Percentiles rank a stretch among this genome's conserved stretches.
Conservation (phyloP, 2,797 vertebrate genomes). For the Smutsia gigantea region DNA sequence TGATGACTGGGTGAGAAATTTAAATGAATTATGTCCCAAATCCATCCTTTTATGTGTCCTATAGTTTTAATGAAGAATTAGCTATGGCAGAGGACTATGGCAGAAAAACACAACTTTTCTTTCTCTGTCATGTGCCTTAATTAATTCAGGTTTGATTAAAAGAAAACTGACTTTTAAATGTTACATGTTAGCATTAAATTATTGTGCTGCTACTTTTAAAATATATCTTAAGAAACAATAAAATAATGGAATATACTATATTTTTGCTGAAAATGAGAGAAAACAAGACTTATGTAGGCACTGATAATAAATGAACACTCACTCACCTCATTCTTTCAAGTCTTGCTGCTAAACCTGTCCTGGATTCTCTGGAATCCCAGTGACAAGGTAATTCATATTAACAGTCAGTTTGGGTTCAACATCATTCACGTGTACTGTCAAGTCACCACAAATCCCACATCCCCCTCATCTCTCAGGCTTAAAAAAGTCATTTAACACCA, state of each 20-base stretch:
- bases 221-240: neutral
- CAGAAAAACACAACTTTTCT: neutral
- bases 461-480: constrained; percentile 84
- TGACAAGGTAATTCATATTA: constrained; percentile 74
- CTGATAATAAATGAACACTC: constrained; percentile 57
- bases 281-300: neutral
- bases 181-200: neutral
- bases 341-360: constrained; percentile 47
- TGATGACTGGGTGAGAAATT: neutral
- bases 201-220: neutral
- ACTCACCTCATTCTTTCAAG: constrained; percentile 63
- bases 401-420: constrained; percentile 77
- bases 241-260: neutral
- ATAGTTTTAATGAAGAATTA: neutral
- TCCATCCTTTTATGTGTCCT: neutral
- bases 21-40: neutral
- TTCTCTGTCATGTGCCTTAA: neutral
- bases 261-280: neutral
- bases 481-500: constrained; percentile 85
- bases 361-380: constrained; percentile 53
- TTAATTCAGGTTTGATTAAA: neutral
- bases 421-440: constrained; percentile 79
- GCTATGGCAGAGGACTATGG: neutral
- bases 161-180: neutral
- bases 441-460: constrained; percentile 81